Percentiles rank a stretch among this genome's conserved stretches.
These are phyloP conservation scores for Drepana arcuata DNA, from an alignment of 1,140 invertebrate genomes.

Conservation along the genomic window DNA sequence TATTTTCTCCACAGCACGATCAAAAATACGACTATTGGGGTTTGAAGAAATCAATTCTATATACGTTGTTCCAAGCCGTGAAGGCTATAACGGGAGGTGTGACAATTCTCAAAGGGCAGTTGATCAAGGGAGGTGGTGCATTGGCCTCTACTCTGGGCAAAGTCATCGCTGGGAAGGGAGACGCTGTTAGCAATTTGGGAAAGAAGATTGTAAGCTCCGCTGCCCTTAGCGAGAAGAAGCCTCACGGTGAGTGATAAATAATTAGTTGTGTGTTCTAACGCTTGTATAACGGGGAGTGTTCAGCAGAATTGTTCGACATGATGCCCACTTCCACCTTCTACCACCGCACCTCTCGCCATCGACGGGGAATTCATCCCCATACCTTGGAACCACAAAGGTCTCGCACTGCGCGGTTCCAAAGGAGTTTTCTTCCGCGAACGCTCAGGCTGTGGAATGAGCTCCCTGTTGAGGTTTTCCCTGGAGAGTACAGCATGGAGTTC, in stretches of 20 bases:
- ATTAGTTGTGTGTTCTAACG: too few relatives aligned
- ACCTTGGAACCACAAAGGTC: too few relatives aligned
- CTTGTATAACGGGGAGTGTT: too few relatives aligned
- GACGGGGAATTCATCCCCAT: too few relatives aligned
- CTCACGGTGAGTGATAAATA: constrained; percentile 31
- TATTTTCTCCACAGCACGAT: constrained; percentile 42
- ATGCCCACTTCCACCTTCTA: too few relatives aligned
- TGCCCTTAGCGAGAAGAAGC: constrained; percentile 72
- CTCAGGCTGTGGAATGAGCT: too few relatives aligned
- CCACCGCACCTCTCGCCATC: too few relatives aligned
- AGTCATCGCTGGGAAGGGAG: constrained; percentile 79
- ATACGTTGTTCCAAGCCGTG: constrained; percentile 85
- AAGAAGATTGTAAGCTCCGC: constrained; percentile 82
- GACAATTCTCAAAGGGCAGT: constrained; percentile 85
- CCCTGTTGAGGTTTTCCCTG: too few relatives aligned
- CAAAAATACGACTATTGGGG: constrained; percentile 81
- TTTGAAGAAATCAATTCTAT: constrained; percentile 85
- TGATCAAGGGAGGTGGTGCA: constrained; percentile 87
- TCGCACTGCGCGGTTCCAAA: too few relatives aligned
- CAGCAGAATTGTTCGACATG: too few relatives aligned
- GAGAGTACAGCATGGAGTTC: too few relatives aligned
- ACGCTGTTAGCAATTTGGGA: constrained; percentile 82
- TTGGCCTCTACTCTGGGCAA: constrained; percentile 82
- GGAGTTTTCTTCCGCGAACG: too few relatives aligned
- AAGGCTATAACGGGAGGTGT: constrained; percentile 89